Conservation (phyloP, 2,113 vertebrate species). For the Noturus placidus region DNA sequence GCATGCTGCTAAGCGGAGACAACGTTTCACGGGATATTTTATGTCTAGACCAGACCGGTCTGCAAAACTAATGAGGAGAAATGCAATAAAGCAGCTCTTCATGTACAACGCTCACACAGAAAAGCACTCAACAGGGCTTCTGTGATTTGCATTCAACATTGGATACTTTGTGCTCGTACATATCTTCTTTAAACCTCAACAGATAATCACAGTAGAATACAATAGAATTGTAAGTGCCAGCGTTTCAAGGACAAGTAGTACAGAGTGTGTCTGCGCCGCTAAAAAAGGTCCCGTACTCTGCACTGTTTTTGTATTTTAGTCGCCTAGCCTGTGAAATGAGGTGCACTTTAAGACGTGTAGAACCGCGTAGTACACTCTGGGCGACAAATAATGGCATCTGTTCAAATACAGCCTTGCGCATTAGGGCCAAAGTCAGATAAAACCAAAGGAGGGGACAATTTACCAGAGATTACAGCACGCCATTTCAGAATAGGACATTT, state of each 20-base stretch:
- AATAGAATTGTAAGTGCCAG: not conserved
- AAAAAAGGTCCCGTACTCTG: not conserved
- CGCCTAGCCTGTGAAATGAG: not conserved
- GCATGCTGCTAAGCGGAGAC: constrained; percentile 36
- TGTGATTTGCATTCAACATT: constrained; percentile 24
- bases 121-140: constrained; percentile 33
- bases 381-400: not conserved
- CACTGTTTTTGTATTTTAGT: not conserved
- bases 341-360: not conserved
- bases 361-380: not conserved
- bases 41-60: constrained; percentile 42
- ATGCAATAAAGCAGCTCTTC: constrained; percentile 42
- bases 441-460: not conserved
- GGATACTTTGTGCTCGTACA: not conserved
- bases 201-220: not conserved
- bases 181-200: not conserved
- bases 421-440: not conserved
- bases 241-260: not conserved
- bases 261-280: not conserved
- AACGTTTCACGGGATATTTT: constrained; percentile 46
- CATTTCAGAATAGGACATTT: not conserved
- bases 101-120: constrained; percentile 8
- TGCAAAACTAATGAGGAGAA: constrained; percentile 51
- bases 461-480: not conserved
- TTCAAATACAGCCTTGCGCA: not conserved